Evolutionary conservation across 1,140 invertebrate species (phyloP).

Genomic region (Himalopsyche phryganea): DNA sequence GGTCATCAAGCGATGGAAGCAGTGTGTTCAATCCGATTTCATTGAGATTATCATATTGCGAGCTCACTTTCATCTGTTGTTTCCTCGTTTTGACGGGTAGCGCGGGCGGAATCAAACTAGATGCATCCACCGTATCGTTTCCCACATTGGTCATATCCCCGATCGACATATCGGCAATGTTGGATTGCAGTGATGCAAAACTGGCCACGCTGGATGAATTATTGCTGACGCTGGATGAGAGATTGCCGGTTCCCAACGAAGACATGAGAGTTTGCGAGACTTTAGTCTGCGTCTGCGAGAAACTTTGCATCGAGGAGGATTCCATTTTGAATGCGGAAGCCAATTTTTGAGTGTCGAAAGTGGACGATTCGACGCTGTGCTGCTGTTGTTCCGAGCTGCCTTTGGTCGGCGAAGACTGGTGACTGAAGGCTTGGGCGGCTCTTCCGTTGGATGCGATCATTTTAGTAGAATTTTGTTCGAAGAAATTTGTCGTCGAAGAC

Average conservation of each 20-base stretch:
- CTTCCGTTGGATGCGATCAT: constrained; percentile 13
- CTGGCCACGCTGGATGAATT: constrained; percentile 4
- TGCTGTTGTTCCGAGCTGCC: constrained; percentile 7
- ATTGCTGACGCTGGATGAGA: constrained; percentile 5
- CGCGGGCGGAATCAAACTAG: constrained; percentile 41
- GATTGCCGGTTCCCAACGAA: constrained; percentile 11
- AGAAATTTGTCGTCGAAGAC: constrained; percentile 20
- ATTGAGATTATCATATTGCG: constrained; percentile 20
- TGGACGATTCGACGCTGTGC: constrained; percentile 7
- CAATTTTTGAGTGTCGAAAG: no score
- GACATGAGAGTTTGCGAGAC: constrained; percentile 9
- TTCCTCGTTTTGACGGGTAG: constrained; percentile 48
- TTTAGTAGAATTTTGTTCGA: constrained; percentile 24
- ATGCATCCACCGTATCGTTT: constrained; percentile 12
- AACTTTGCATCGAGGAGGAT: constrained; percentile 58
- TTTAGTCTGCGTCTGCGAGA: constrained; percentile 44
- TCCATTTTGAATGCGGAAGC: constrained; percentile 38
- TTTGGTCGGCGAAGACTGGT: constrained; percentile 51
- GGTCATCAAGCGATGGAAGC: constrained; percentile 20
- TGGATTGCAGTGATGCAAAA: neutral
- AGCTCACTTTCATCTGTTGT: constrained; percentile 5
- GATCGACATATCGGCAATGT: neutral
- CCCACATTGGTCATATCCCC: constrained; percentile 12
- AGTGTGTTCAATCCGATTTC: constrained; percentile 12
- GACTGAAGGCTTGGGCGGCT: constrained; percentile 37